These are phyloP conservation scores for Drosophila paracracens DNA, from an alignment of 2,888 invertebrate genomes.

Conservation along the genomic window DNA sequence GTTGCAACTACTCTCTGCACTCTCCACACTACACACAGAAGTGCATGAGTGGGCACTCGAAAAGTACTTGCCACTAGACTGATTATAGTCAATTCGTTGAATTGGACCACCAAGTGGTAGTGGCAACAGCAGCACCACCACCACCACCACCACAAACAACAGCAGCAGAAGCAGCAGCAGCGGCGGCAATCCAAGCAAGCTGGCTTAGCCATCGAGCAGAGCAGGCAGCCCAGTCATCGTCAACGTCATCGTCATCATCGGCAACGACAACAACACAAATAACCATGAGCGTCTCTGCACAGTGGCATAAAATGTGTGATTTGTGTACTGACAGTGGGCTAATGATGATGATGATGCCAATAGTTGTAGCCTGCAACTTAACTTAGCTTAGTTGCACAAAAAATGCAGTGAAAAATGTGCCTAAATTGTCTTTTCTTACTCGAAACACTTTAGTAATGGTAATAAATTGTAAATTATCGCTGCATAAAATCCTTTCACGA, in stretches of 20 bases:
- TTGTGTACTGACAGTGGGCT: not conserved
- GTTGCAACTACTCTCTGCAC: constrained; percentile 39
- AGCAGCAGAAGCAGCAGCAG: constrained; percentile 29
- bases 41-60: constrained; percentile 81
- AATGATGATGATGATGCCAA: not conserved
- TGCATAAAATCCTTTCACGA: not conserved
- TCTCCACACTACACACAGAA: constrained; percentile 60
- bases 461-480: not conserved
- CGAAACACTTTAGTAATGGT: not conserved
- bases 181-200: constrained; percentile 30
- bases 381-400: not conserved
- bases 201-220: constrained; percentile 55
- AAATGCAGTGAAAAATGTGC: not conserved
- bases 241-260: constrained; percentile 56
- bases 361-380: not conserved
- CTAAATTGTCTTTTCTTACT: not conserved
- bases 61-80: constrained; percentile 81
- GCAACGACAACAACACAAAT: constrained; percentile 57
- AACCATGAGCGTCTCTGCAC: constrained; percentile 42
- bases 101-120: constrained; percentile 79
- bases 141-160: constrained; percentile 25
- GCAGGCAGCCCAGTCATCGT: constrained; percentile 55
- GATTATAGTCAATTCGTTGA: constrained; percentile 81
- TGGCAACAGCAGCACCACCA: constrained; percentile 23
- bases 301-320: constrained; percentile 27